Base-by-base conservation (phyloP, 2,113 vertebrate genomes). In the Anthoscopus minutus region DNA sequence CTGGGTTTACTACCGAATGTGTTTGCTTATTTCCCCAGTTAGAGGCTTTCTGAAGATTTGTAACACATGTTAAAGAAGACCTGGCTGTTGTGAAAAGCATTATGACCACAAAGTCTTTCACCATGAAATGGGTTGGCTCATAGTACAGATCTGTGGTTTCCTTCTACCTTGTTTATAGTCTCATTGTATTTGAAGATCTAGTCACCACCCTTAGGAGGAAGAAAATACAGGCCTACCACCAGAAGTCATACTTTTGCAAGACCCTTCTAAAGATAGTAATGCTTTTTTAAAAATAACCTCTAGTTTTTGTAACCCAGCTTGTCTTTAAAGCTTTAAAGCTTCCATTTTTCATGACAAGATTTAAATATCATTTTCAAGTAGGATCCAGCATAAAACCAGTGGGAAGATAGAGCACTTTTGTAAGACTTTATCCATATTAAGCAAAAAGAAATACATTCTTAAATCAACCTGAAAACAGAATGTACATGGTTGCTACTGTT, bases 1-100 rank as follows among this genome's bases (percentile, higher is more conserved):
- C 81, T 2, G 30, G 70, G n/a, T 88, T 51, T 92, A 85, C 86
- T 71, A 25, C 50, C 67, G 51, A n/a, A 79, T 16, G 33, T 61
- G 81, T 70, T 92, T 80, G 85, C 81, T 73, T 94, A 80, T 95
- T 94, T 96, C 88, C 61, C 57, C 40, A 77, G 60, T 74, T 53
- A 65, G 48, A 45, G 91, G 57, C 81, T 37, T 69, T 84, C 61
- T 83, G 60, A 37, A 83, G 93, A 93, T 92, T 93, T 95, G 66
- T 84, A 89, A 70, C 79, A 86, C 61, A 20, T 66, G 79, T 54
- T 73, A 80, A 82, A 87, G 83, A 87, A 44, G 94, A 92, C 18
- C 24, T 77, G 37, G 61, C 5, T n/a, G 14, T 67, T 89, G 40
- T 45, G 42, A 45, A 89, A 97, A 71, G 45, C 12, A 1, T 90